Evolutionary conservation across 2,113 vertebrate genomes (phyloP), one percentile per base, ranked within the genome.

Genomic region (Monarcha castaneiventris): DNA sequence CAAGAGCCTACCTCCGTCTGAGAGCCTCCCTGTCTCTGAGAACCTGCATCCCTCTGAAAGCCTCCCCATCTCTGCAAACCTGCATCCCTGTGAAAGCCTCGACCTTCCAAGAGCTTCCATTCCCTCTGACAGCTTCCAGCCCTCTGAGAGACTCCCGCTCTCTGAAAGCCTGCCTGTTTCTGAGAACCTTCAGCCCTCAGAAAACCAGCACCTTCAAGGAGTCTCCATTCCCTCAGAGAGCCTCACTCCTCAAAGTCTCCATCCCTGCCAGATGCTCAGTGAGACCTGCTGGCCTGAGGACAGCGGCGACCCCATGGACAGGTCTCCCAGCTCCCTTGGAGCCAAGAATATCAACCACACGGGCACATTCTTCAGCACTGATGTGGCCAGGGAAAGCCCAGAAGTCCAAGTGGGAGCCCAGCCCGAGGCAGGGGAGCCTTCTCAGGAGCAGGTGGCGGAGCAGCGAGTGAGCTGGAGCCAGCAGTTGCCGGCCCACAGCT

Each of bases 311-410:
- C 32, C 19, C 12, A 5, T 15, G 29, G 16, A 39, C 30, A 77
- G 74, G 17, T 62, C 35, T 33, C 35, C 29, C 74, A 41, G 58
- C 35, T 62, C 29, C 58, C 58, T 16, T 21, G 23, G 23, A 33
- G 16, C 11, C 29, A 13, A 2, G 6, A 35, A 5, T 8, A 5
- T 21, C 35, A 20, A 16, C 5, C 12, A 9, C 27, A 13, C 1
- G 1, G 26, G n/a, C 9, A 0, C 54, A 32, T 55, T 55, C 30
- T 32, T 21, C 19, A 33, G 20, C 7, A 7, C 44, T 44, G 44
- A 9, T 19, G 44, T 44, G 44, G 41, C 18, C 32, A 16, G 41
- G 43, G 4, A 23, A 48, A 30, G 55, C 19, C 73, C 26, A 3
- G 3, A n/a, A 13, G 4, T 35, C 9, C 9, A 22, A 22, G 2